phyloP scores from a whole-genome alignment of 2,888 invertebrate species.

The Caenorhabditis sp. region DNA sequence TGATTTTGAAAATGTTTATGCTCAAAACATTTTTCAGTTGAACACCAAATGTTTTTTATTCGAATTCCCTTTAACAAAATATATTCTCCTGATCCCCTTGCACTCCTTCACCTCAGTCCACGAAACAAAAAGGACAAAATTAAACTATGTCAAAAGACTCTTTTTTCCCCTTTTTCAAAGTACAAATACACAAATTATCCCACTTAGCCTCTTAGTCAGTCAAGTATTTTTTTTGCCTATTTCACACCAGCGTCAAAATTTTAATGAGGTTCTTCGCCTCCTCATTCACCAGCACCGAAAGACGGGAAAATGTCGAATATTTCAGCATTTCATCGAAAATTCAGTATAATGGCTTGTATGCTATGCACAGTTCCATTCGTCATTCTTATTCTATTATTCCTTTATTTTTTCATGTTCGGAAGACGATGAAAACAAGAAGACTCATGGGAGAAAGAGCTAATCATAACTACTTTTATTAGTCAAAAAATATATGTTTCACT shows the following conservation, averaged over 20 bases:
- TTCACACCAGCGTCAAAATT: not conserved
- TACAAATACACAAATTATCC: slow-evolving; percentile 4
- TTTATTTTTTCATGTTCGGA: slow-evolving; percentile 45
- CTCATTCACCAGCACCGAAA: not conserved
- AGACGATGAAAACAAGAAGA: slow-evolving; percentile 15
- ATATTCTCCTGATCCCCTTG: too few species aligned
- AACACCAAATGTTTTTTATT: too few species aligned
- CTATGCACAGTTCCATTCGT: slow-evolving; percentile 38
- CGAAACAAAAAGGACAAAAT: not conserved
- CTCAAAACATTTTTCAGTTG: too few species aligned
- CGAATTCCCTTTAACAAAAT: too few species aligned
- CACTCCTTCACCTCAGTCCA: too few species aligned
- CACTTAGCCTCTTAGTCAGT: not conserved
- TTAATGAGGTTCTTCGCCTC: not conserved
- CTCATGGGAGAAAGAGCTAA: too few species aligned
- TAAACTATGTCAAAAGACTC: slow-evolving; percentile 11
- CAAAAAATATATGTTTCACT: too few species aligned
- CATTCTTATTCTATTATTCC: slow-evolving; percentile 29
- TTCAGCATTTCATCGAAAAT: slow-evolving; percentile 14
- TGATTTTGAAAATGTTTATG: too few species aligned
- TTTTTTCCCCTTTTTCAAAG: slow-evolving; percentile 16
- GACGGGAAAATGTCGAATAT: not conserved
- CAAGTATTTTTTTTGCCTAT: not conserved
- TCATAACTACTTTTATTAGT: too few species aligned
- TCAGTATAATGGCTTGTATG: slow-evolving; percentile 37